These are phyloP conservation scores for Netelia fuscicornis DNA, from an alignment of 2,888 invertebrate genomes.

Conservation along the genomic window DNA sequence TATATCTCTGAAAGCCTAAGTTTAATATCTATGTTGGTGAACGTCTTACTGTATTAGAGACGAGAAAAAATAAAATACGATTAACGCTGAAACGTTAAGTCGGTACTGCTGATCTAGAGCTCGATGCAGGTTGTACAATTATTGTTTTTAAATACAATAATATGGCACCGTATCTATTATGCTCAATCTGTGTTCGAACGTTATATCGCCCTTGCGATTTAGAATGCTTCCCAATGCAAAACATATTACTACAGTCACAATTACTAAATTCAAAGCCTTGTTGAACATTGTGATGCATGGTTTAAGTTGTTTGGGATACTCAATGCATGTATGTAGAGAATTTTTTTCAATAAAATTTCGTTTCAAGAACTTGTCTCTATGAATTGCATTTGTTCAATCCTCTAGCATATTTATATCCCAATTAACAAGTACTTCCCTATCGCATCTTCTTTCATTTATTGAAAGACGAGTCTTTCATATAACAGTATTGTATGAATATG, in stretches of 20 bases:
- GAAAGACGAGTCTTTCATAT: constrained; percentile 36
- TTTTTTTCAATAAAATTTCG: not conserved
- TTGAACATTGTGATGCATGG: not conserved
- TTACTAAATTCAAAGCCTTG: not conserved
- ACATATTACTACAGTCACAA: constrained; percentile 26
- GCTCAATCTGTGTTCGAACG: constrained; percentile 29
- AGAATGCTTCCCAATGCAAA: constrained; percentile 5
- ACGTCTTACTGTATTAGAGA: constrained; percentile 39
- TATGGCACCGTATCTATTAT: constrained; percentile 59
- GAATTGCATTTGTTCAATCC: constrained; percentile 20
- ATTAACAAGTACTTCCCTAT: constrained; percentile 60
- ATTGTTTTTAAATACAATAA: constrained; percentile 39
- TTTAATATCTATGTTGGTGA: constrained; percentile 60
- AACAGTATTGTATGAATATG: constrained; percentile 46
- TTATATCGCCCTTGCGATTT: constrained; percentile 28
- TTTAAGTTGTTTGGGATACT: not conserved
- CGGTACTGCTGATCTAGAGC: constrained; percentile 57
- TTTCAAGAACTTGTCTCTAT: constrained; percentile 20
- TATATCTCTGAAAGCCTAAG: constrained; percentile 76
- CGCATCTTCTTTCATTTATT: no score
- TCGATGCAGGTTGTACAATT: constrained; percentile 61
- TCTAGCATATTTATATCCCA: constrained; percentile 34
- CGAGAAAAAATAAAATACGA: constrained; percentile 31
- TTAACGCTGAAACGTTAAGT: constrained; percentile 63
- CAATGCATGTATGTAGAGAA: not conserved